Base-by-base conservation (phyloP, 2,113 vertebrate species). In the Capreolus pygargus region DNA sequence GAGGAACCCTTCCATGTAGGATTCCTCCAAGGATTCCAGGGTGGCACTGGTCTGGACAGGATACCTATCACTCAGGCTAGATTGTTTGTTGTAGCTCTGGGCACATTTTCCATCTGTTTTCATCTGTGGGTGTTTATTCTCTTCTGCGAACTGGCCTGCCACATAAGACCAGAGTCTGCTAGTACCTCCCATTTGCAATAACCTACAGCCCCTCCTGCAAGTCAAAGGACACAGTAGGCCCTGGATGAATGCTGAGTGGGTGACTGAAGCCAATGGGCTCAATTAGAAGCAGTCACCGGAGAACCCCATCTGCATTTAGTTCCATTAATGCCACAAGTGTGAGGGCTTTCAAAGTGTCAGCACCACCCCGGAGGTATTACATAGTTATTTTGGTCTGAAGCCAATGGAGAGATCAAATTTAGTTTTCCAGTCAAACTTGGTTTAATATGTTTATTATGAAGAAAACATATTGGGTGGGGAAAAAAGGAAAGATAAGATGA, bases 331-430 rank as follows among this genome's bases (percentile, higher is more conserved):
- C 67, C 58, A 52, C 76, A 78, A 54, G 93, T 82, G 52, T 28
- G 60, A 94, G 86, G 61, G 47, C 60, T 76, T 97, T 96, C 91
- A 39, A 76, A 58, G 76, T 95, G 60, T 70, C 91, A 52, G 95
- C 54, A 47, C 85, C 88, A 74, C 33, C 43, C 30, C 9, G 28
- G 43, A 76, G 60, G 64, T 82, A 60, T 97, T 85, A 88, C 55
- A 28, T 76, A 92, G 95, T 97, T 96, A 87, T 93, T 95, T 92
- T 97, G 81, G 81, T 94, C 89, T 86, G 88, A 94, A 96, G 88
- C 88, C 93, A 92, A 58, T 11, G 58, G 64, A 95, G 79, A 93
- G 87, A 86, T 91, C 88, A 97, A 60, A 86, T 97, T 92, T 78
- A 82, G 67, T 88, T 88, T 33, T 94, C 54, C 8, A 92, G 43